Evolutionary conservation across 1,140 invertebrate species (phyloP).

Genomic region (Heliconius hermathena): DNA sequence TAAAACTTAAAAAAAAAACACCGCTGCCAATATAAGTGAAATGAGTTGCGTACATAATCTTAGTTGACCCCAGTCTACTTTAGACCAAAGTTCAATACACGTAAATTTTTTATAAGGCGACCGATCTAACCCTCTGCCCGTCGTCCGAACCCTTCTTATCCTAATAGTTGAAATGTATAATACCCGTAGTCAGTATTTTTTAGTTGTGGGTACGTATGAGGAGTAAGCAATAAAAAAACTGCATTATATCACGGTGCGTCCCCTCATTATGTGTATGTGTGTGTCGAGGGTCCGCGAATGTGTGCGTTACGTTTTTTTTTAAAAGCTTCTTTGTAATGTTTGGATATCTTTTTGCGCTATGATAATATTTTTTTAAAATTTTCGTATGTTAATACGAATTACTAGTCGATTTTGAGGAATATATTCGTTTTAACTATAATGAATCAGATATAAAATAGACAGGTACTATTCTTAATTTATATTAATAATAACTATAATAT

Average conservation of each 20-base stretch:
- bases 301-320: constrained; percentile 56
- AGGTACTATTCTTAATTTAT: too few species aligned
- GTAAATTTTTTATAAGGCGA: constrained; percentile 75
- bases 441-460: too few species aligned
- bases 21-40: neutral
- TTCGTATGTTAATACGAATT: neutral
- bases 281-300: constrained; percentile 59
- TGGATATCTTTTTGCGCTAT: constrained; percentile 1
- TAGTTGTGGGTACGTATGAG: constrained; percentile 71
- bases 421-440: too few species aligned
- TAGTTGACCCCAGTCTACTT: constrained; percentile 48
- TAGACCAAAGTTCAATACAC: constrained; percentile 61
- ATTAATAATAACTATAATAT: too few species aligned
- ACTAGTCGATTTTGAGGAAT: neutral
- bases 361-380: constrained; percentile 6
- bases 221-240: constrained; percentile 79
- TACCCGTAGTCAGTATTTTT: constrained; percentile 72
- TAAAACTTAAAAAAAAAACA: too few species aligned
- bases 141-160: constrained; percentile 72
- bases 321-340: constrained; percentile 10
- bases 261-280: constrained; percentile 73
- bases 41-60: constrained; percentile 22
- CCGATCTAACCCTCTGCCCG: constrained; percentile 63
- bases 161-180: constrained; percentile 79
- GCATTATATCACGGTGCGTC: constrained; percentile 79